A percentile compares a stretch with the other conserved stretches of the same genome.
Conservation (phyloP, 30 jellyfish, hydroid and myxozoan genomes). For the Haliclystus octoradiatus region DNA sequence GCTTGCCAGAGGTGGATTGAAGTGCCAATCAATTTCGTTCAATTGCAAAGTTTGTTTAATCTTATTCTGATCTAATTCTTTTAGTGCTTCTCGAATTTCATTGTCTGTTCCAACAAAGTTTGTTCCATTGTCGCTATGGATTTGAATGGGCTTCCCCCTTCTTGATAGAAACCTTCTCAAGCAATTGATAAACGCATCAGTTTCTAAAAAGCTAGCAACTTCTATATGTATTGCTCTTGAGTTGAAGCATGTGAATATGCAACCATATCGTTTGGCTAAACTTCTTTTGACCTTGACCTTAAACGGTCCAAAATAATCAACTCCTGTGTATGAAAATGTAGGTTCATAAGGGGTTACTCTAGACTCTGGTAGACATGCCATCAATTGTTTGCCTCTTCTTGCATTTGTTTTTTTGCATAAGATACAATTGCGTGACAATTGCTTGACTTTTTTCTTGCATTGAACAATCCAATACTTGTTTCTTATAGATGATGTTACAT, state of each 20-base stretch:
- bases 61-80: slow-evolving; percentile 14
- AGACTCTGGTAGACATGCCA: slow-evolving; percentile 52
- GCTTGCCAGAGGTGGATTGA: slow-evolving; percentile 41
- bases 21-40: slow-evolving; percentile 18
- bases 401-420: neutral
- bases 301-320: slow-evolving; percentile 57
- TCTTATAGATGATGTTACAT: slow-evolving; percentile 17
- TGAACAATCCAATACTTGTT: slow-evolving; percentile 4
- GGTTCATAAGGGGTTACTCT: slow-evolving; percentile 47
- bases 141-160: slow-evolving; percentile 27
- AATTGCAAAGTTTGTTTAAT: slow-evolving; percentile 1
- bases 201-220: slow-evolving; percentile 21
- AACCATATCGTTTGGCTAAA: slow-evolving; percentile 33
- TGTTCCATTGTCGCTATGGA: slow-evolving; percentile 22
- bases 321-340: slow-evolving; percentile 36
- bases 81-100: slow-evolving; percentile 20
- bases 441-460: too few relatives aligned
- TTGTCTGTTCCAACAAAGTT: slow-evolving; percentile 14
- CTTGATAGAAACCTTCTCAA: slow-evolving; percentile 32
- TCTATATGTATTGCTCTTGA: slow-evolving; percentile 49
- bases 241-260: slow-evolving; percentile 28
- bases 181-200: slow-evolving; percentile 32
- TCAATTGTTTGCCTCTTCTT: slow-evolving; percentile 8
- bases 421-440: too few relatives aligned
- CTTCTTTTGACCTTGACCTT: slow-evolving; percentile 22